A percentile compares a stretch with the other conserved stretches of the same genome.
Conservation (phyloP, 2,113 vertebrate genomes). For the Podilymbus podiceps region DNA sequence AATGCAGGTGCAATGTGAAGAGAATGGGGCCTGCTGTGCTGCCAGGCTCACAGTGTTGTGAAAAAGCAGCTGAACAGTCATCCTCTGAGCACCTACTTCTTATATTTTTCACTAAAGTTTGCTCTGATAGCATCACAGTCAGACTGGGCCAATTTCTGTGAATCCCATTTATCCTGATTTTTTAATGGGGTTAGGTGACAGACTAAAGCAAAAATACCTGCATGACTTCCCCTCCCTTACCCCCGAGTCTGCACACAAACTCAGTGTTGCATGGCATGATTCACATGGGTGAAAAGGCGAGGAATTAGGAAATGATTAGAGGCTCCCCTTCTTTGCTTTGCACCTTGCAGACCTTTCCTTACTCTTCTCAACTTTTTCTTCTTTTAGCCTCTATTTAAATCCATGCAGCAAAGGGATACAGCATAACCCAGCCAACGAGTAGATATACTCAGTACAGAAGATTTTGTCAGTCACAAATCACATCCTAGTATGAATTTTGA, state of each 20-base stretch:
- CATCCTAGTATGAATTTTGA: not conserved
- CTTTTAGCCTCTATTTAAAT: not conserved
- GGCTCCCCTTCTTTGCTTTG: not conserved
- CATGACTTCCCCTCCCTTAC: not conserved
- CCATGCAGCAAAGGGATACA: not conserved
- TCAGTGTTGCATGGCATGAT: not conserved
- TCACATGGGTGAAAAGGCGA: not conserved
- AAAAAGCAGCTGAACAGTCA: not conserved
- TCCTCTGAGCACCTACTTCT: not conserved
- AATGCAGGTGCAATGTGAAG: not conserved
- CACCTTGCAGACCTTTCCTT: not conserved
- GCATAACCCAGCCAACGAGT: not conserved
- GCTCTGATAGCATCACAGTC: not conserved
- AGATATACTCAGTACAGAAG: not conserved
- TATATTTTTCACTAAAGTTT: not conserved
- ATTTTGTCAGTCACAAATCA: not conserved
- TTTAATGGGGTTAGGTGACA: not conserved
- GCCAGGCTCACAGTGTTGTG: not conserved
- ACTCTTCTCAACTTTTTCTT: not conserved
- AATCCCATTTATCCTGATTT: not conserved
- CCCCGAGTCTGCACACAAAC: not conserved
- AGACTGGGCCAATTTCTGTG: not conserved
- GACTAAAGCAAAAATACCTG: not conserved
- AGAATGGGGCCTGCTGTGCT: not conserved
- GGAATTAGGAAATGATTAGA: not conserved